Evolutionary conservation across 2,888 invertebrate genomes (phyloP).

Genomic region (Eupithecia abbreviata): DNA sequence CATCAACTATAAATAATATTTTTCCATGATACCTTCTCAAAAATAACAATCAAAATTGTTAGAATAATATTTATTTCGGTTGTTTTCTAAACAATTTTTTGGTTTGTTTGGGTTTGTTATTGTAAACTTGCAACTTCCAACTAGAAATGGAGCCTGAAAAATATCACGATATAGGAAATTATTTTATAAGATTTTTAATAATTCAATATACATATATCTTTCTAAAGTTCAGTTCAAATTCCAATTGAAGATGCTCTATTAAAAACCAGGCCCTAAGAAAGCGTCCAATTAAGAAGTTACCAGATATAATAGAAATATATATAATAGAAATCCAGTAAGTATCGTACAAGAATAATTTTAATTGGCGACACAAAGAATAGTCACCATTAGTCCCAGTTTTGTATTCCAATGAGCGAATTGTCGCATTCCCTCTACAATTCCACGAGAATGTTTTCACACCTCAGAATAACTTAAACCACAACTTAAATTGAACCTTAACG

Average conservation of each 20-base stretch:
- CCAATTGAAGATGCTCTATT: neutral
- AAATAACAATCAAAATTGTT: no score
- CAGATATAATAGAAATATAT: slow-evolving; percentile 10
- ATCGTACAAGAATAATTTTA: slow-evolving; percentile 63
- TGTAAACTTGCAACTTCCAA: neutral
- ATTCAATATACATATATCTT: neutral
- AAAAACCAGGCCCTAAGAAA: neutral
- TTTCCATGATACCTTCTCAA: no score
- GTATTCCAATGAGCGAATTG: slow-evolving; percentile 75
- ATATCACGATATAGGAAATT: neutral
- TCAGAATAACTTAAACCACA: slow-evolving; percentile 48
- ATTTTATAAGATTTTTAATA: neutral
- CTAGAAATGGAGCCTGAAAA: neutral
- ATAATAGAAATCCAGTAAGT: slow-evolving; percentile 16
- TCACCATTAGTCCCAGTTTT: slow-evolving; percentile 67
- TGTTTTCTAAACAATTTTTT: neutral
- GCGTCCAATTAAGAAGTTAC: slow-evolving; percentile 16
- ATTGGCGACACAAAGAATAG: slow-evolving; percentile 73
- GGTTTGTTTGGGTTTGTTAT: neutral
- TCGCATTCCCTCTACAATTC: slow-evolving; percentile 62
- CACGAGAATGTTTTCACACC: slow-evolving; percentile 72
- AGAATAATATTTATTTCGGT: neutral
- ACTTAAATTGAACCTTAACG: slow-evolving; percentile 21
- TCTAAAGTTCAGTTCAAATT: neutral
- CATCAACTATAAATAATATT: no score